Evolutionary conservation across 1,140 invertebrate genomes (phyloP).

Genomic region (Leptopilina clavipes): DNA sequence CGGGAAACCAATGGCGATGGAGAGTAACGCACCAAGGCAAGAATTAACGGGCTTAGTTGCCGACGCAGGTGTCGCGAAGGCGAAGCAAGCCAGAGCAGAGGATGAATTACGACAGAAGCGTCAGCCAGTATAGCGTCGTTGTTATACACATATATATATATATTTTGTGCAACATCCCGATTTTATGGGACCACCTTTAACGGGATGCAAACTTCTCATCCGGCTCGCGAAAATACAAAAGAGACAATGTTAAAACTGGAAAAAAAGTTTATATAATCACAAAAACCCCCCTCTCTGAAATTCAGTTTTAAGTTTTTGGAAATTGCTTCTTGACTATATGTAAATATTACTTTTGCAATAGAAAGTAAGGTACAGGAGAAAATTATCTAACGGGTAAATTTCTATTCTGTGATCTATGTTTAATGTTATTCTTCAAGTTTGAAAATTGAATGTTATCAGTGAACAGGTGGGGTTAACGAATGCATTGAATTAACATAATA

Average conservation of each 20-base stretch:
- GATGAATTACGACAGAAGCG: conserved; percentile 71
- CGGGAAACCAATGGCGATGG: conserved; percentile 55
- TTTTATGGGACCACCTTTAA: conserved; percentile 70
- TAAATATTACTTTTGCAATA: no score
- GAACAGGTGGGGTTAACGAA: conserved; percentile 68
- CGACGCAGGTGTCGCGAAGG: conserved; percentile 71
- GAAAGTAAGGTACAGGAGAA: no score
- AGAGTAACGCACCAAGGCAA: conserved; percentile 61
- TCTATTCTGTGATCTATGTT: neutral
- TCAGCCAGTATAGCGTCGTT: conserved; percentile 65
- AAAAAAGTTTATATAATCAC: conserved; percentile 46
- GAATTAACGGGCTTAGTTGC: conserved; percentile 75
- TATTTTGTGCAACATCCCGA: conserved; percentile 75
- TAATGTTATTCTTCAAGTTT: conserved; percentile 19
- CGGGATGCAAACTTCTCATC: conserved; percentile 61
- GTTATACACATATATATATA: conserved; percentile 52
- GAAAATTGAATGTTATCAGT: conserved; percentile 49
- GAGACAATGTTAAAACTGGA: conserved; percentile 51
- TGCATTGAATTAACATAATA: conserved; percentile 74
- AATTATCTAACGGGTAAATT: no score
- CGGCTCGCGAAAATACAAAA: conserved; percentile 49
- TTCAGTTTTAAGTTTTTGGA: neutral
- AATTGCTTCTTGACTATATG: neutral
- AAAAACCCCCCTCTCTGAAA: conserved; percentile 36
- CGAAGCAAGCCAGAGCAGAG: conserved; percentile 60